phyloP scores from a whole-genome alignment of 2,888 invertebrate genomes.

The Uropetala carovei region DNA sequence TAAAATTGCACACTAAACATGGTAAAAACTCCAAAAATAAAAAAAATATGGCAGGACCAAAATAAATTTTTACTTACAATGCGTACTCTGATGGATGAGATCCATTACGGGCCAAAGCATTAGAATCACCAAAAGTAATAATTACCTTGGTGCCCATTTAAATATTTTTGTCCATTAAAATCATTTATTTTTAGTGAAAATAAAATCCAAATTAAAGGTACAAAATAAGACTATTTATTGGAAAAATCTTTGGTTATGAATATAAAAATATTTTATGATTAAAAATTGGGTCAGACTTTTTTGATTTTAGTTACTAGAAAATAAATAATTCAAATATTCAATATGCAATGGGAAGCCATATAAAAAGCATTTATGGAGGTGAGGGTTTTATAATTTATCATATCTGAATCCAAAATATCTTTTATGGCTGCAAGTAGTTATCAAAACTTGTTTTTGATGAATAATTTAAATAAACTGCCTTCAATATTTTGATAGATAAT shows the following conservation, averaged over 20 bases:
- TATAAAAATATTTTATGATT: slow-evolving; percentile 15
- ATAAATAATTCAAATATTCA: too few species aligned
- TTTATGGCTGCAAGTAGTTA: too few species aligned
- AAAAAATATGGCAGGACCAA: slow-evolving; percentile 54
- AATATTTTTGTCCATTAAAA: slow-evolving; percentile 6
- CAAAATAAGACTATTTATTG: slow-evolving; percentile 9
- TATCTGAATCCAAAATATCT: too few species aligned
- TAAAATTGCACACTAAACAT: slow-evolving; percentile 31
- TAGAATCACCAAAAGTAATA: slow-evolving; percentile 54
- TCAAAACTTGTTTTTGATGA: too few species aligned
- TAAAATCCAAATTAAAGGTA: slow-evolving; percentile 9
- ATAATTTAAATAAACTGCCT: too few species aligned
- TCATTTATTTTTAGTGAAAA: not conserved
- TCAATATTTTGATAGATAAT: too few species aligned
- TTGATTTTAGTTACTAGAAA: too few species aligned
- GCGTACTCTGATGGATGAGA: slow-evolving; percentile 47
- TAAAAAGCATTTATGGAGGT: too few species aligned
- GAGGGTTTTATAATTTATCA: too few species aligned
- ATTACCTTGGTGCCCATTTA: slow-evolving; percentile 50
- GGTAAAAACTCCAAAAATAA: slow-evolving; percentile 51
- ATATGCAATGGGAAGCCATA: too few species aligned
- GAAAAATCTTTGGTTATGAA: not conserved
- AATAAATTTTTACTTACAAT: slow-evolving; percentile 42
- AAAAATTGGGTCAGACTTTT: slow-evolving; percentile 5
- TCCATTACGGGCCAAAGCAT: slow-evolving; percentile 52